Base-by-base conservation (phyloP, 2,888 invertebrate genomes). In the Eledona agricola region DNA sequence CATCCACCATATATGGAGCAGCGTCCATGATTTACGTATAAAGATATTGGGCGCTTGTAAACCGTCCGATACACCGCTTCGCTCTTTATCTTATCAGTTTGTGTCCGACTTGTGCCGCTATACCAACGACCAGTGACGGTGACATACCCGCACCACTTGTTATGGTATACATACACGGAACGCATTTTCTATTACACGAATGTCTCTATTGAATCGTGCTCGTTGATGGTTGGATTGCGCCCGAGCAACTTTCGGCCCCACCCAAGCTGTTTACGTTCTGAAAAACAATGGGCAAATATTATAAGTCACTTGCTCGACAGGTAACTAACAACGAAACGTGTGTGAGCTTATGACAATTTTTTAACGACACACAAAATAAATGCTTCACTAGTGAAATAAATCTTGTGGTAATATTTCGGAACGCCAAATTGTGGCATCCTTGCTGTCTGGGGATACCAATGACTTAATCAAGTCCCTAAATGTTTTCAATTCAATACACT, bases 41-140 rank as follows among this genome's bases (percentile, higher is more conserved):
- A 62, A 70, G 75, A 75, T 75, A 75, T 74, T 72, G 72, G 73
- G 69, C 69, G 65, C 71, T 72, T 73, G 73, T 73, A 72, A 70
- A 69, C 64, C 62, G 66, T 67, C 63, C 64, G 69, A 71, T 72
- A 72, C 71, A 70, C 66, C 67, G 67, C 69, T 69, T 69, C 63
- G 69, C 67, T 72, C 70, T 72, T 64, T 73, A 74, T 74, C 73
- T 74, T 74, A 74, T 74, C 73, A 69, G 55, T 20, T 29, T 51
- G 58, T 63, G 65, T 63, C 42, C 63, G 59, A 64, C 60, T 57
- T 60, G 60, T 57, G 57, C 59, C 57, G 61, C 56, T 51, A 58
- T 55, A 52, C 43, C 49, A 50, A 25, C 26, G 47, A 57, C 60
- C 43, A 55, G 58, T 57, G 60, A 60, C 59, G 61, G 65, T 67